phyloP scores from a whole-genome alignment of 2,888 invertebrate species.

The Phragmatobia fuliginosa region DNA sequence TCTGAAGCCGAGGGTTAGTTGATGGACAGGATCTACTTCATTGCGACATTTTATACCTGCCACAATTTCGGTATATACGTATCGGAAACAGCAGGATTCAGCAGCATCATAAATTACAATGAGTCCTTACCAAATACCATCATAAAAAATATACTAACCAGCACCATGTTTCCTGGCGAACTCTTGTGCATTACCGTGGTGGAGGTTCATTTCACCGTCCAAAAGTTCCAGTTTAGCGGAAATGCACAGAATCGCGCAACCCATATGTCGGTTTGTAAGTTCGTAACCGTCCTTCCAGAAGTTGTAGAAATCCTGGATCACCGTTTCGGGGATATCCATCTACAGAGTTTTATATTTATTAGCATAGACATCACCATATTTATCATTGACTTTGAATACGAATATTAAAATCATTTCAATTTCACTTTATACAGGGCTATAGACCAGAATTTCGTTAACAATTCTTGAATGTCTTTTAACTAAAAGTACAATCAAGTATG shows the following conservation, averaged over 20 bases:
- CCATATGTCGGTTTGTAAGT: constrained; percentile 58
- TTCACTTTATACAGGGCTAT: too few relatives aligned
- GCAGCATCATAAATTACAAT: neutral
- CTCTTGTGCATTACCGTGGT: constrained; percentile 72
- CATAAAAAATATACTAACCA: constrained; percentile 55
- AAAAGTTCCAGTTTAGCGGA: constrained; percentile 69
- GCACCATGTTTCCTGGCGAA: constrained; percentile 73
- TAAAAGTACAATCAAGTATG: neutral
- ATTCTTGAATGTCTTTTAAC: too few relatives aligned
- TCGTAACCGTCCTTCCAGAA: constrained; percentile 69
- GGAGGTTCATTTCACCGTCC: constrained; percentile 67
- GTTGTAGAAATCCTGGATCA: constrained; percentile 62
- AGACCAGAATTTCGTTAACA: too few relatives aligned
- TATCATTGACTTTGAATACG: neutral
- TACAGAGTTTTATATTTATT: constrained; percentile 25
- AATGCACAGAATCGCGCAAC: constrained; percentile 73
- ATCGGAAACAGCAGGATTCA: neutral
- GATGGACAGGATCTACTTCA: neutral
- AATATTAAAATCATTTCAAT: neutral
- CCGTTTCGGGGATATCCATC: constrained; percentile 61
- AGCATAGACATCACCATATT: neutral
- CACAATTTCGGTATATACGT: too few relatives aligned
- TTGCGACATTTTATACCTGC: too few relatives aligned
- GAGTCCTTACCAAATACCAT: neutral
- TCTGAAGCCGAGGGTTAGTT: neutral